Conservation (phyloP, 2,113 vertebrate species). For the Pogonocichla stellata region DNA sequence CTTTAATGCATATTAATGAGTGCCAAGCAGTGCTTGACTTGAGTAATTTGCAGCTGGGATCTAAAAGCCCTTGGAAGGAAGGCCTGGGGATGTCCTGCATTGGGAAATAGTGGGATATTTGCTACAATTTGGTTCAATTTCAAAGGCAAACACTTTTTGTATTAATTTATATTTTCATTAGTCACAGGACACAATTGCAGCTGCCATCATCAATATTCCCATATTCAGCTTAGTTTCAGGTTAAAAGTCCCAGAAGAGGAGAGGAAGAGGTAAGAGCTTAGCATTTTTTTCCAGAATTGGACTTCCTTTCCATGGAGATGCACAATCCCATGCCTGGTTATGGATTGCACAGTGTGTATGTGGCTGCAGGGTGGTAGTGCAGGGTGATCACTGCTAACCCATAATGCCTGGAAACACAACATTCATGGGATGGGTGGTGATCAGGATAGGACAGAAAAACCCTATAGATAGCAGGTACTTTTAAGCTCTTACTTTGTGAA, state of each 20-base stretch:
- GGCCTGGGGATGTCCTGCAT: neutral
- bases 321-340: neutral
- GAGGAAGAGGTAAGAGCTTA: neutral
- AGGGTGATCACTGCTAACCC: neutral
- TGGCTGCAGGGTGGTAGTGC: neutral
- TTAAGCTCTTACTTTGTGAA: neutral
- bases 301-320: neutral
- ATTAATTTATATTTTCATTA: conserved; percentile 18
- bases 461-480: neutral
- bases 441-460: neutral
- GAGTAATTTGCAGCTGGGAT: conserved; percentile 35
- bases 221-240: neutral
- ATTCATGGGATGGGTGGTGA: rapidly evolving
- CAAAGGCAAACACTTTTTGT: neutral
- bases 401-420: neutral
- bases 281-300: neutral
- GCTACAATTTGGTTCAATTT: neutral
- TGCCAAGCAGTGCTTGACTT: conserved; percentile 35
- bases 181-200: neutral
- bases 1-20: conserved; percentile 47
- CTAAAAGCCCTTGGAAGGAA: neutral
- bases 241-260: neutral
- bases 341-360: neutral
- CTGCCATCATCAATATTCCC: neutral
- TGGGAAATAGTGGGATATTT: neutral